Evolutionary conservation across 2,888 invertebrate species (phyloP).

Genomic region (Nudaria mundana): DNA sequence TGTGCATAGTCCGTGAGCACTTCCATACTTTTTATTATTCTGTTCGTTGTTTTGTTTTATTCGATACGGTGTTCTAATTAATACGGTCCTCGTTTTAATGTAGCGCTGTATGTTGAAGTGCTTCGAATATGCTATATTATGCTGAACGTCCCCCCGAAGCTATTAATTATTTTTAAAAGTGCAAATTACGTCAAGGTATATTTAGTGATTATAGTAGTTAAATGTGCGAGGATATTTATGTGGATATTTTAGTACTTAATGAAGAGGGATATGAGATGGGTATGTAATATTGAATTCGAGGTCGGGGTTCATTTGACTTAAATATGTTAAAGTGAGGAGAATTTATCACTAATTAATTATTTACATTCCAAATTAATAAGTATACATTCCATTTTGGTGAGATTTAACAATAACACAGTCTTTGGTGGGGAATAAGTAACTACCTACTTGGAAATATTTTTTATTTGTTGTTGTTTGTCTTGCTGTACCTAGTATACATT

Average conservation of each 20-base stretch:
- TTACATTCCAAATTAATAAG: conserved; percentile 59
- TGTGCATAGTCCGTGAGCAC: conserved; percentile 63
- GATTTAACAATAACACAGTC: conserved; percentile 47
- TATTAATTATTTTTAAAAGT: conserved; percentile 63
- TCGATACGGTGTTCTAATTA: conserved; percentile 22
- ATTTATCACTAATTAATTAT: conserved; percentile 37
- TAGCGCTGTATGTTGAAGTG: conserved; percentile 54
- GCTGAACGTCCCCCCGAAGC: conserved; percentile 79
- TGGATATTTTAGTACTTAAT: conserved; percentile 74
- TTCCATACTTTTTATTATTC: conserved; percentile 55
- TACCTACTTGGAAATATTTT: conserved; percentile 54
- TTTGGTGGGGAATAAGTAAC: conserved; percentile 70
- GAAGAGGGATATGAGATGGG: conserved; percentile 52
- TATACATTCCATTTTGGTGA: conserved; percentile 60
- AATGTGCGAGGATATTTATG: conserved; percentile 69
- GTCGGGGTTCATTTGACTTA: conserved; percentile 36
- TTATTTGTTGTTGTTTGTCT: conserved; percentile 61
- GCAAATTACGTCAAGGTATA: conserved; percentile 73
- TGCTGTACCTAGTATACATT: conserved; percentile 65
- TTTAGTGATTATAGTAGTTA: conserved; percentile 66
- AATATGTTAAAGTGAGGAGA: conserved; percentile 30
- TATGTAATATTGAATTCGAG: conserved; percentile 35
- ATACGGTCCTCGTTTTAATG: conserved; percentile 21
- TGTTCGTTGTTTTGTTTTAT: conserved; percentile 21
- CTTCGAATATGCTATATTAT: conserved; percentile 70